These are phyloP conservation scores for Drosophila kokeensis DNA, from an alignment of 2,888 invertebrate genomes.

Conservation along the genomic window DNA sequence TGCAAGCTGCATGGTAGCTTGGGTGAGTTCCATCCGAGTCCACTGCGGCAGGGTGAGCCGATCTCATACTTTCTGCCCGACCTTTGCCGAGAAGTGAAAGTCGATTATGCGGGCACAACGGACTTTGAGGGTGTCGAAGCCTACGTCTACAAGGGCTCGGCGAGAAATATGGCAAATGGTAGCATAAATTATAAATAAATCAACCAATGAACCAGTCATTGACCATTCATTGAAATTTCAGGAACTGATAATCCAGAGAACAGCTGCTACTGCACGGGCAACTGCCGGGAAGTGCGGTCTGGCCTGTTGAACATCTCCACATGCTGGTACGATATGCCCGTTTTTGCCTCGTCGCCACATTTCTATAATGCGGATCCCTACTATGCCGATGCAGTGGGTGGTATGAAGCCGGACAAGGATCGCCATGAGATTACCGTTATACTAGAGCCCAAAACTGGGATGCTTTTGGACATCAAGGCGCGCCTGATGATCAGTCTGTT, in stretches of 20 bases:
- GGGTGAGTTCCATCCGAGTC: constrained; percentile 91
- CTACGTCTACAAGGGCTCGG: constrained; percentile 88
- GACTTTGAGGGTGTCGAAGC: constrained; percentile 87
- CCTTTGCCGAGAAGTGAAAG: constrained; percentile 89
- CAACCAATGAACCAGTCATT: not conserved
- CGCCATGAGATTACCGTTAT: constrained; percentile 91
- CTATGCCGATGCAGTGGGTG: constrained; percentile 88
- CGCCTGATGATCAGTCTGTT: constrained; percentile 91
- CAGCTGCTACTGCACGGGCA: constrained; percentile 89
- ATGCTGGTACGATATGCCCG: constrained; percentile 92
- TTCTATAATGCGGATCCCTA: constrained; percentile 91
- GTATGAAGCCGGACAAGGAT: constrained; percentile 89
- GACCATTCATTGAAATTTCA: constrained; percentile 61
- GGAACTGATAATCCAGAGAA: constrained; percentile 87
- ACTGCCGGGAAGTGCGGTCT: constrained; percentile 88
- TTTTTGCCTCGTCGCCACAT: constrained; percentile 93
- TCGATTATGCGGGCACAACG: constrained; percentile 88
- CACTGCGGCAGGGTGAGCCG: constrained; percentile 86
- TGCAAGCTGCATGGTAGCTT: constrained; percentile 90
- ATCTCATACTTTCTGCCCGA: constrained; percentile 90
- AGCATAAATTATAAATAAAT: constrained; percentile 8
- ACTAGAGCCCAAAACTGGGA: constrained; percentile 91
- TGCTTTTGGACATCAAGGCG: constrained; percentile 90
- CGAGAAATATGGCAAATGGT: constrained; percentile 89
- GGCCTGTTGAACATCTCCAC: constrained; percentile 91